Conservation (phyloP, 2,797 vertebrate species). For the Zalophus californianus region DNA sequence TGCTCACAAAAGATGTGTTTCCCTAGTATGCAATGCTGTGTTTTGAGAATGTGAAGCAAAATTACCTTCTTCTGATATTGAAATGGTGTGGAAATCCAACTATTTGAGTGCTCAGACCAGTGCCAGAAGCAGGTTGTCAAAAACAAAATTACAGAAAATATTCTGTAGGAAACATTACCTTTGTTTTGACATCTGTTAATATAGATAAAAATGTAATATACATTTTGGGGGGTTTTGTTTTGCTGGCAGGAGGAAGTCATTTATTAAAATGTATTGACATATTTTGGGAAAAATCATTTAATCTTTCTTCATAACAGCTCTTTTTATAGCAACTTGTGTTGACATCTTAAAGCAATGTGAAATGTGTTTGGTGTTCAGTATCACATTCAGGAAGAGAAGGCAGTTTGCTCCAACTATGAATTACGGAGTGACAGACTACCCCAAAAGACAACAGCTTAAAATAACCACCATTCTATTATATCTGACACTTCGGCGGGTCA, state of each 20-base stretch:
- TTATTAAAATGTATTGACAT: not conserved
- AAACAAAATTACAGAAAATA: conserved; percentile 16
- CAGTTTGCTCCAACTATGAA: not conserved
- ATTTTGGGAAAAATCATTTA: not conserved
- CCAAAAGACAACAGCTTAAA: not conserved
- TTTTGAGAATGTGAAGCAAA: not conserved
- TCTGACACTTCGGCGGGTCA: not conserved
- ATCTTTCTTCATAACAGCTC: not conserved
- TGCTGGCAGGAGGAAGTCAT: not conserved
- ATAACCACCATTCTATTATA: not conserved
- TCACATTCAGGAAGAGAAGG: not conserved
- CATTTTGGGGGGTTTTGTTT: not conserved
- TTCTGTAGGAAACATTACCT: not conserved
- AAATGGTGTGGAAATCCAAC: not conserved
- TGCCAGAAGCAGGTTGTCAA: not conserved
- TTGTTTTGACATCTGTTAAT: not conserved
- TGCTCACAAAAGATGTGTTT: not conserved
- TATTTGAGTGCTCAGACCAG: not conserved
- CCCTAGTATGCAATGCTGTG: not conserved
- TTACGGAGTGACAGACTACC: not conserved
- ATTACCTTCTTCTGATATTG: not conserved
- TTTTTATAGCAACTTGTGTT: not conserved
- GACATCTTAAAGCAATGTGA: not conserved
- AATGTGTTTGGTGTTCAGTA: not conserved
- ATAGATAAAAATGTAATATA: not conserved